Conservation (phyloP, 2,888 invertebrate species). For the Drosophila paranaensis region DNA sequence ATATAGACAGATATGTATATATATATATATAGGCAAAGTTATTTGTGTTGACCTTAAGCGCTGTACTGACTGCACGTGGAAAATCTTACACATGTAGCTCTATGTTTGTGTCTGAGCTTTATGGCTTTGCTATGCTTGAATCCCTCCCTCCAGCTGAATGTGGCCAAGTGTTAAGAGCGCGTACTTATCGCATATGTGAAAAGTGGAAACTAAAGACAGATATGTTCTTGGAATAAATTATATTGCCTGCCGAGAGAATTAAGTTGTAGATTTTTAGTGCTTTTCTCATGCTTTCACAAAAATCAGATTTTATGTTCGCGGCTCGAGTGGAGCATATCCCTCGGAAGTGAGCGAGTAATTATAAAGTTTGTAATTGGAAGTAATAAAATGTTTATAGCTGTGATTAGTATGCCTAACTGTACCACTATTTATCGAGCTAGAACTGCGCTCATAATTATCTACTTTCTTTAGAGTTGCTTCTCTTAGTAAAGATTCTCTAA, state of each 20-base stretch:
- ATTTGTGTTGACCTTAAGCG: constrained; percentile 60
- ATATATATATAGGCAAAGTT: constrained; percentile 40
- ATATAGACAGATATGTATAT: constrained; percentile 5
- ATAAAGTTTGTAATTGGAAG: constrained; percentile 1
- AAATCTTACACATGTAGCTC: constrained; percentile 30
- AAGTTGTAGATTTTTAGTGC: constrained; percentile 5
- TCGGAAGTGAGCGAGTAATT: not conserved
- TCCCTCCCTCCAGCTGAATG: not conserved
- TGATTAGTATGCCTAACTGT: not conserved
- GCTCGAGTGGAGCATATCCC: not conserved
- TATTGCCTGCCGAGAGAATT: constrained; percentile 5
- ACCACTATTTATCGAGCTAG: not conserved
- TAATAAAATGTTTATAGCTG: not conserved
- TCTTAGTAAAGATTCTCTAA: not conserved
- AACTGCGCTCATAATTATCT: not conserved
- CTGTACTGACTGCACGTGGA: constrained; percentile 51
- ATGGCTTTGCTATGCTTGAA: constrained; percentile 28
- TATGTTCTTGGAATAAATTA: constrained; percentile 15
- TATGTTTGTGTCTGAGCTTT: constrained; percentile 20
- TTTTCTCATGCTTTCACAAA: constrained; percentile 23
- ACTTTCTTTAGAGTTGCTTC: constrained; percentile 5
- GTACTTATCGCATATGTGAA: constrained; percentile 14
- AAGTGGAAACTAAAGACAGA: constrained; percentile 1
- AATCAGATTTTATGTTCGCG: constrained; percentile 7
- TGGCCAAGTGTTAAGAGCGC: constrained; percentile 17